These are phyloP conservation scores for Epinotia ramella DNA, from an alignment of 2,888 invertebrate species.

Conservation along the genomic window DNA sequence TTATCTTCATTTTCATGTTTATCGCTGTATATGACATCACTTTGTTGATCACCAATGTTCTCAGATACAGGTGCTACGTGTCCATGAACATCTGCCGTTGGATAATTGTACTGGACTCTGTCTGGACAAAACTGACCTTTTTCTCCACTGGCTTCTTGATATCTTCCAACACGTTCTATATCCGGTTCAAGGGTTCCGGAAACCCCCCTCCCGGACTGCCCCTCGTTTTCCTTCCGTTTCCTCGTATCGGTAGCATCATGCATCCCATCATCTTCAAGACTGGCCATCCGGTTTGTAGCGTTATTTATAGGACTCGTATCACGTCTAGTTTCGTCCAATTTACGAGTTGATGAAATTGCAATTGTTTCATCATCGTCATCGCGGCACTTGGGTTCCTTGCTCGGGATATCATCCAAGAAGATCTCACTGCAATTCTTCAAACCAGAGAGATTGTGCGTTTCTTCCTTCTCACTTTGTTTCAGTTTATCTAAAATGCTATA, in stretches of 20 bases:
- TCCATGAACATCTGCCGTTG: not conserved
- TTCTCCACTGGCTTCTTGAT: not conserved
- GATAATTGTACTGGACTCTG: not conserved
- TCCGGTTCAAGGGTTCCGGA: not conserved
- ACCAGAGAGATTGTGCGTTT: slow-evolving; percentile 29
- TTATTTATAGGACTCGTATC: slow-evolving; percentile 41
- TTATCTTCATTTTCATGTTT: slow-evolving; percentile 45
- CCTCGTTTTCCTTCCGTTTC: slow-evolving; percentile 2
- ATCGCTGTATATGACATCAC: slow-evolving; percentile 8
- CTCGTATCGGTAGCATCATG: not conserved
- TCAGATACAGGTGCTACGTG: not conserved
- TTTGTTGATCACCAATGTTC: slow-evolving; percentile 12
- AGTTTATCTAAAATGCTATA: slow-evolving; percentile 75
- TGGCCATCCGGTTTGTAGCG: not conserved
- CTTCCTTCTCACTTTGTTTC: slow-evolving; percentile 65
- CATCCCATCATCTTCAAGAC: not conserved
- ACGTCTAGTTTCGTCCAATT: slow-evolving; percentile 46
- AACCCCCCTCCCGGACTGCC: too few species aligned
- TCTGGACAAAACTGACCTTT: not conserved
- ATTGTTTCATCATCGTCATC: slow-evolving; percentile 20
- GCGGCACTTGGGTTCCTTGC: not conserved
- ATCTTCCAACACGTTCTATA: not conserved
- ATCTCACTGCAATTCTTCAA: slow-evolving; percentile 15
- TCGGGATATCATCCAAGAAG: slow-evolving; percentile 15
- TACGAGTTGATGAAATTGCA: not conserved